These are phyloP conservation scores for Heteromormyrus szaboi DNA, from an alignment of 2,797 vertebrate genomes.

Conservation along the genomic window DNA sequence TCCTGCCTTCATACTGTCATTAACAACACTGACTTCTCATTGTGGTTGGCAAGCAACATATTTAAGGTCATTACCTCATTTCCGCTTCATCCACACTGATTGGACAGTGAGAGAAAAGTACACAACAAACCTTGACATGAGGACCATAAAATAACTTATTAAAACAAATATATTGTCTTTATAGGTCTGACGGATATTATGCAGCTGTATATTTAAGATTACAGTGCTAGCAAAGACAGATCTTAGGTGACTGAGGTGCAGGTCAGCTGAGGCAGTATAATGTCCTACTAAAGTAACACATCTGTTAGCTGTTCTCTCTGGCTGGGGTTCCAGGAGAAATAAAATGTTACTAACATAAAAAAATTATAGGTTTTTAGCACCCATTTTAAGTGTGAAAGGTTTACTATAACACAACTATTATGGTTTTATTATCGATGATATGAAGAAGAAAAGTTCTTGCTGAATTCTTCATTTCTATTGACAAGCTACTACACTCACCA, in stretches of 20 bases:
- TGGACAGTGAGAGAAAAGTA: not conserved
- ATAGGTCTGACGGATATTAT: conserved; percentile 2
- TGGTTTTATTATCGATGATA: not conserved
- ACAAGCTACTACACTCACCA: not conserved
- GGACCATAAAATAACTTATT: conserved; percentile 10
- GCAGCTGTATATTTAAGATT: not conserved
- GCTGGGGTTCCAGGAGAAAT: not conserved
- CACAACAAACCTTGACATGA: not conserved
- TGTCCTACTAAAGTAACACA: not conserved
- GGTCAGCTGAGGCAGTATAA: not conserved
- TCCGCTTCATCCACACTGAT: not conserved
- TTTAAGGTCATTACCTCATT: not conserved
- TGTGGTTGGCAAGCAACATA: conserved; percentile 2
- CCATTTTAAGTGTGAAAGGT: not conserved
- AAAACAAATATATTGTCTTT: not conserved
- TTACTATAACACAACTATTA: not conserved
- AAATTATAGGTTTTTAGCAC: not conserved
- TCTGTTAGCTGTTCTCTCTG: not conserved
- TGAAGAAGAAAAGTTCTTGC: not conserved
- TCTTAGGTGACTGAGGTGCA: not conserved
- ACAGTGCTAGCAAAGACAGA: not conserved
- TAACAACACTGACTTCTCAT: not conserved
- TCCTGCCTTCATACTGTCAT: not conserved
- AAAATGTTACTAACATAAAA: not conserved
- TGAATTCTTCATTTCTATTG: not conserved